Base-by-base conservation (phyloP, 2,888 invertebrate species). In the Arctia plantaginis region DNA sequence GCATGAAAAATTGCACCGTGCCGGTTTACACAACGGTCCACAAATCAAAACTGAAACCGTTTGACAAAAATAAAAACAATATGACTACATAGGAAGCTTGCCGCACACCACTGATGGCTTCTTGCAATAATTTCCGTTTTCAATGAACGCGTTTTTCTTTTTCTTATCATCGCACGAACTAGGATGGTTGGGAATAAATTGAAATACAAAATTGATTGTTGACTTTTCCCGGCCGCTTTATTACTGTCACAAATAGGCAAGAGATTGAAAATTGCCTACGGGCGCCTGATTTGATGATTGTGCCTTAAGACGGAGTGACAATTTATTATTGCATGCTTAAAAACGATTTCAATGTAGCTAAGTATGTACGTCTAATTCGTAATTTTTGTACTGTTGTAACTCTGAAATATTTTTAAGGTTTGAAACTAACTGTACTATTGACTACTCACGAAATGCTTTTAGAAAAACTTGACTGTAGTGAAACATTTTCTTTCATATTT, bases 201-300 rank as follows among this genome's bases (percentile, higher is more conserved):
- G 96, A 95, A 96, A 96, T 95, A 95, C 95, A 94, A 96, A 96
- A 95, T 95, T 95, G 96, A 95, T 95, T 96, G 96, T 96, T 96
- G 95, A 94, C 94, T 93, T 94, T 94, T 92, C 93, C 95, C 94
- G 93, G 93, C 87, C 92, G 93, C 92, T 95, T 95, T 95, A 96
- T 95, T 96, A 95, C 95, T 94, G 95, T 93, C 94, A 94, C 93
- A 95, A 95, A 95, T 95, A 92, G 95, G 93, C 93, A 94, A 92
- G 90, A 93, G 93, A 95, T 95, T 95, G 95, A 92, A 94, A 93
- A 95, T 94, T 95, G 93, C 92, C 93, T 92, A 90, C 90, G 88
- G 92, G 89, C 89, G 86, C 83, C 90, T 88, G 92, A 93, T 92
- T 90, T 88, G 85, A 89, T 82, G 79, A 77, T 74, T 84, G 85